Conservation (phyloP, 2,113 vertebrate species). For the Aptenodytes forsteri region DNA sequence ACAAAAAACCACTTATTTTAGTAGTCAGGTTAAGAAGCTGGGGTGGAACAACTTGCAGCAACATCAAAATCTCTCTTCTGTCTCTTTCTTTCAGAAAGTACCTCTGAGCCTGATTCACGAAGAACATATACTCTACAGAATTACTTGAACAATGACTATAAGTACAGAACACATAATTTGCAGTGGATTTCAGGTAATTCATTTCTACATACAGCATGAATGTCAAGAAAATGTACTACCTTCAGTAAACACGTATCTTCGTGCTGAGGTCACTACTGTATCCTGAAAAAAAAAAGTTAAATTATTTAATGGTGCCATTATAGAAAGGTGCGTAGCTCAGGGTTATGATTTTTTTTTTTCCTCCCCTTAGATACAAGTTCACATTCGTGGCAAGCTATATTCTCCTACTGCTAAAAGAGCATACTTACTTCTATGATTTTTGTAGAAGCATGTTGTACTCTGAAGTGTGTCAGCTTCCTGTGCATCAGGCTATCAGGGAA, state of each 20-base stretch:
- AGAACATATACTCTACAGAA: constrained; percentile 72
- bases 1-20: not conserved
- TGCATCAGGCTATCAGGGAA: not conserved
- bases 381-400: not conserved
- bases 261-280: not conserved
- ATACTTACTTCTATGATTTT: not conserved
- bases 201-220: not conserved
- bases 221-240: not conserved
- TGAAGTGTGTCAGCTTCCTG: not conserved
- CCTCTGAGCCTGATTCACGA: constrained; percentile 50
- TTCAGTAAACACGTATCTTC: not conserved
- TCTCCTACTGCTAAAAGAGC: not conserved
- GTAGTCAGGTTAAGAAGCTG: not conserved
- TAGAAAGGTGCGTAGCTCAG: rapidly evolving
- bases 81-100: constrained; percentile 31
- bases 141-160: constrained; percentile 72
- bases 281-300: not conserved
- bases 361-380: not conserved
- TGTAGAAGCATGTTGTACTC: not conserved
- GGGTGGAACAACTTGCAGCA: not conserved
- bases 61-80: not conserved
- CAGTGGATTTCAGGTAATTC: constrained; percentile 79
- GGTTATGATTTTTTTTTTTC: not conserved
- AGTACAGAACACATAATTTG: constrained; percentile 45
- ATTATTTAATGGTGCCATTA: not conserved